phyloP scores from a whole-genome alignment of 2,888 invertebrate species.

The Marasmarcha lunaedactyla region DNA sequence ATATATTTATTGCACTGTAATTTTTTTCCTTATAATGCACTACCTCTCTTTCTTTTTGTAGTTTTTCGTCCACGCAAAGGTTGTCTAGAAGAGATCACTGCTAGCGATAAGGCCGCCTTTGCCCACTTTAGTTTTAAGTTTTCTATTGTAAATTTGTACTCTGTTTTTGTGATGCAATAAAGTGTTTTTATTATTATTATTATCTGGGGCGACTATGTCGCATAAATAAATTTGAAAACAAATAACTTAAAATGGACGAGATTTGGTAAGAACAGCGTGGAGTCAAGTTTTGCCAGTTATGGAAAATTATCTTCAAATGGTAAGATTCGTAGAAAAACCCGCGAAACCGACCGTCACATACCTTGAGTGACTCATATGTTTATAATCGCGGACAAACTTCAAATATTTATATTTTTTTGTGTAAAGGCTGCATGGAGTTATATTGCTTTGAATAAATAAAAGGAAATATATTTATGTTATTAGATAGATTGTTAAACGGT shows the following conservation, averaged over 20 bases:
- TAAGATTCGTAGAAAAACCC: not conserved
- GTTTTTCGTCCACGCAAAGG: no score
- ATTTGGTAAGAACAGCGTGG: conserved; percentile 2
- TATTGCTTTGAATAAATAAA: conserved; percentile 1
- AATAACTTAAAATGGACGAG: not conserved
- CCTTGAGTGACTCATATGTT: conserved; percentile 2
- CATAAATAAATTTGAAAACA: no score
- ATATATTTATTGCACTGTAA: no score
- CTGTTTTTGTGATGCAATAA: no score
- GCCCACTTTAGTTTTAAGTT: no score
- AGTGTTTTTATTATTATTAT: no score
- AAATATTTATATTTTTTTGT: not conserved
- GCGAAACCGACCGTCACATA: conserved; percentile 2
- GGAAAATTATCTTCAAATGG: conserved; percentile 1
- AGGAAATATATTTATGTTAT: not conserved
- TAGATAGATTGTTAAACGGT: conserved; percentile 1
- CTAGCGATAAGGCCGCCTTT: no score
- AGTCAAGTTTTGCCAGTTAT: conserved; percentile 2
- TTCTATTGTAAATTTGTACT: no score
- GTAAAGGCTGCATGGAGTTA: not conserved
- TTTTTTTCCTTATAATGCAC: no score
- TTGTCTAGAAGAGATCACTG: no score
- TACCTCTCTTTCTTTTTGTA: no score
- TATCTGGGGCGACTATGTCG: no score
- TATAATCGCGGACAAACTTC: not conserved